phyloP scores from a whole-genome alignment of 2,888 invertebrate species.

The Pedicia rivosa region DNA sequence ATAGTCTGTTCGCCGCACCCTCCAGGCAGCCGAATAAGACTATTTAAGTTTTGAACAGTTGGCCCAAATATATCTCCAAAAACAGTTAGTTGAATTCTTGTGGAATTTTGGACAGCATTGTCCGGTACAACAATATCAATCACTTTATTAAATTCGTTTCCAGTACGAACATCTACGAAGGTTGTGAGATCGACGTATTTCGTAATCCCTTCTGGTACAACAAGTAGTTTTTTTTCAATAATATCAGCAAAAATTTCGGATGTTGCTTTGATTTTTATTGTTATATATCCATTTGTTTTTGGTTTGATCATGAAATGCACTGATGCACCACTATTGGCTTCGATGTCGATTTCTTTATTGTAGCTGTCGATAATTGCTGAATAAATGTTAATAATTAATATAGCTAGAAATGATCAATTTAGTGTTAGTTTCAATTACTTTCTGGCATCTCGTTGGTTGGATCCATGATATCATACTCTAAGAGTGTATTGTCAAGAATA shows the following conservation, averaged over 20 bases:
- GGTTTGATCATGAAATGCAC: constrained; percentile 77
- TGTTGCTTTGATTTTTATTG: constrained; percentile 58
- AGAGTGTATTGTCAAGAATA: constrained; percentile 64
- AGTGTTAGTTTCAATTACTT: constrained; percentile 47
- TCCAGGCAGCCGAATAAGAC: constrained; percentile 60
- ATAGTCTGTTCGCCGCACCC: constrained; percentile 56
- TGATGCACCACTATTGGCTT: constrained; percentile 56
- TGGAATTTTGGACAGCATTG: constrained; percentile 56
- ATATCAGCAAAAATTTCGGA: constrained; percentile 64
- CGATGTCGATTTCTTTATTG: constrained; percentile 48
- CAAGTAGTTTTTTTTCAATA: constrained; percentile 52
- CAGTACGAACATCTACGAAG: constrained; percentile 48
- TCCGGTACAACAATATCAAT: constrained; percentile 36
- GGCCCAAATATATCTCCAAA: constrained; percentile 62
- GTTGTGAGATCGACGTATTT: constrained; percentile 56
- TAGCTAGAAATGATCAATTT: no score
- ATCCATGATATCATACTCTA: constrained; percentile 68
- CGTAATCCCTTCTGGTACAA: constrained; percentile 67
- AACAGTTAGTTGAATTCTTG: constrained; percentile 53
- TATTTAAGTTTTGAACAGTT: constrained; percentile 57
- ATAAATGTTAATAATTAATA: not conserved
- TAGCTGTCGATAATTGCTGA: constrained; percentile 60
- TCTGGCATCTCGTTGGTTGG: constrained; percentile 46
- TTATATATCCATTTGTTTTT: constrained; percentile 49
- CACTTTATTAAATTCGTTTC: constrained; percentile 47